Percentiles rank a stretch among this genome's conserved stretches.
Conservation (phyloP, 2,113 vertebrate species). For the Prionailurus viverrinus region DNA sequence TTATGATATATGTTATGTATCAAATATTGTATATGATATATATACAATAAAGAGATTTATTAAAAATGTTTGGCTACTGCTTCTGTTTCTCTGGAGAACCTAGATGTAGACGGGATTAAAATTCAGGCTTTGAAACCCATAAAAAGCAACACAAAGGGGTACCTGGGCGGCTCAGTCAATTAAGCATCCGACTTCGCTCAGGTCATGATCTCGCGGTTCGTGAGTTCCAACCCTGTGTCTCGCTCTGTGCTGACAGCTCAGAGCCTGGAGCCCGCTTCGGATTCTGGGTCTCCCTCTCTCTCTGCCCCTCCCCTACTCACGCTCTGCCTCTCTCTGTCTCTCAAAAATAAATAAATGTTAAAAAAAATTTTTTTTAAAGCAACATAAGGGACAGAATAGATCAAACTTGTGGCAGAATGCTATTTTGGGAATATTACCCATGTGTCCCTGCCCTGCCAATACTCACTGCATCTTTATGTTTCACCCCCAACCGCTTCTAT, state of each 20-base stretch:
- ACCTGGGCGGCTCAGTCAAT: no score
- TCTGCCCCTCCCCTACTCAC: no score
- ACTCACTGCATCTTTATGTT: not conserved
- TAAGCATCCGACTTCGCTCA: no score
- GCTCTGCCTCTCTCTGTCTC: no score
- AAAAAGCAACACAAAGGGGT: not conserved
- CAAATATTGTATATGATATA: not conserved
- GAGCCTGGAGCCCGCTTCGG: no score
- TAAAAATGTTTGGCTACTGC: not conserved
- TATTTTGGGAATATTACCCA: not conserved
- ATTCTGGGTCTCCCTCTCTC: no score
- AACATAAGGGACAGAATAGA: not conserved
- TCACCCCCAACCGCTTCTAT: not conserved
- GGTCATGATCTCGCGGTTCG: no score
- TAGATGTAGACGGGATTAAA: not conserved
- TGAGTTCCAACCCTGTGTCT: no score
- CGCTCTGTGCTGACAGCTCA: no score
- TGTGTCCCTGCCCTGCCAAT: not conserved
- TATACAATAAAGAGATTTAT: not conserved
- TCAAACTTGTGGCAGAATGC: not conserved
- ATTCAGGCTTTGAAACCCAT: not conserved
- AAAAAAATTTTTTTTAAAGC: not conserved
- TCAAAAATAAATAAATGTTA: no score
- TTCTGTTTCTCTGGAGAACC: not conserved
- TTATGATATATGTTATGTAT: not conserved